phyloP scores from a whole-genome alignment of 2,888 invertebrate species.

The Dasypolia templi region DNA sequence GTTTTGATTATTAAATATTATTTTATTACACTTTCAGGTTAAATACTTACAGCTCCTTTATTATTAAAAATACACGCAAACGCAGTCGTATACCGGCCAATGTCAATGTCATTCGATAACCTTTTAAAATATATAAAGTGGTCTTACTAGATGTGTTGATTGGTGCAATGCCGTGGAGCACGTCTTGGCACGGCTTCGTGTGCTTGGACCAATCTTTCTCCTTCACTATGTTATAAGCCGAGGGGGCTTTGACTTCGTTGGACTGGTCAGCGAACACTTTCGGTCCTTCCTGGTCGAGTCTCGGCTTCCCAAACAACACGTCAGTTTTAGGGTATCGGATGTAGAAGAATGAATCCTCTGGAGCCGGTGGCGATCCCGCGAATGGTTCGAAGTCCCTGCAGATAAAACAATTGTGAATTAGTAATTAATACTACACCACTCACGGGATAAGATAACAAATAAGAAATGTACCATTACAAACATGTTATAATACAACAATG shows the following conservation, averaged over 20 bases:
- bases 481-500: slow-evolving; percentile 47
- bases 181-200: slow-evolving; percentile 92
- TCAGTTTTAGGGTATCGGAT: slow-evolving; percentile 91
- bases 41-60: not conserved
- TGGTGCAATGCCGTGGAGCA: slow-evolving; percentile 88
- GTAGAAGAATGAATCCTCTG: slow-evolving; percentile 93
- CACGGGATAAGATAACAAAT: slow-evolving; percentile 28
- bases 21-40: not conserved
- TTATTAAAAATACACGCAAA: slow-evolving; percentile 11
- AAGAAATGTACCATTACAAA: slow-evolving; percentile 35
- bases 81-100: slow-evolving; percentile 40
- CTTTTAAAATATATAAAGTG: slow-evolving; percentile 63
- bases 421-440: slow-evolving; percentile 30
- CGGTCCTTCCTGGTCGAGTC: slow-evolving; percentile 72
- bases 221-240: slow-evolving; percentile 75
- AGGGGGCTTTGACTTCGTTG: slow-evolving; percentile 75
- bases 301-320: slow-evolving; percentile 80
- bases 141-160: slow-evolving; percentile 84
- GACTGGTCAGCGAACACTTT: slow-evolving; percentile 73
- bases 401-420: slow-evolving; percentile 39
- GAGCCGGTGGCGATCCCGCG: slow-evolving; percentile 92
- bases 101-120: slow-evolving; percentile 65
- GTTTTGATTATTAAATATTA: not conserved
- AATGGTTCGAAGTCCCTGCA: slow-evolving; percentile 88
- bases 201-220: slow-evolving; percentile 91